Conservation (phyloP, 2,797 vertebrate species). For the Lemur catta region DNA sequence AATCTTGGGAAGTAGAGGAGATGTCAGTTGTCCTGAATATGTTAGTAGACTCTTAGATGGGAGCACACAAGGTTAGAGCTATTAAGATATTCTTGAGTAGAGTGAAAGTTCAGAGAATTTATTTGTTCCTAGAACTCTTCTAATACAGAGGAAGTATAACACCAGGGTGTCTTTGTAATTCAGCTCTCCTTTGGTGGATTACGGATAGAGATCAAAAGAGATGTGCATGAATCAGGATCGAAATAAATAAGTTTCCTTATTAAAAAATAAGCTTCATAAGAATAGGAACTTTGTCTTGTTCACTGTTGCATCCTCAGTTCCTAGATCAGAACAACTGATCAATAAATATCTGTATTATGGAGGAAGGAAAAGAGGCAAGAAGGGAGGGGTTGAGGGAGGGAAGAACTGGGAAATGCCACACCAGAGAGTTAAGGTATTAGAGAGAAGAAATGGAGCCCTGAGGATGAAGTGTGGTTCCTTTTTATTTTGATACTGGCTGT, state of each 20-base stretch:
- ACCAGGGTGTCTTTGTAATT: not conserved
- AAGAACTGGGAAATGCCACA: not conserved
- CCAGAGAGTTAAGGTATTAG: not conserved
- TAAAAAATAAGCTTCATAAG: not conserved
- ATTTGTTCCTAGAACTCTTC: not conserved
- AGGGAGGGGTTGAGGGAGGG: not conserved
- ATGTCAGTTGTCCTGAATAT: not conserved
- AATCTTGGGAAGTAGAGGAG: not conserved
- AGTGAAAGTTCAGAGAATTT: not conserved
- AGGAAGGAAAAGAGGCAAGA: accelerated
- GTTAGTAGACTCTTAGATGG: not conserved
- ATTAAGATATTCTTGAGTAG: not conserved
- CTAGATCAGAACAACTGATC: not conserved
- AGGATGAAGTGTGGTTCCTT: not conserved
- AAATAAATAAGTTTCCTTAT: not conserved
- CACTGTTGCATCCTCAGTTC: not conserved
- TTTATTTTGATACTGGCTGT: not conserved
- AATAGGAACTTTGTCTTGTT: not conserved
- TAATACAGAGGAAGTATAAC: not conserved
- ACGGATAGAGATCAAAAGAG: not conserved
- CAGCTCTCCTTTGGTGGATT: not conserved
- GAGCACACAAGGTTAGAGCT: not conserved
- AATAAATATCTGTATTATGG: not conserved
- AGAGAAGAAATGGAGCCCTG: not conserved
- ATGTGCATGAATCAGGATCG: not conserved